Conservation (phyloP, 2,888 invertebrate genomes). For the Heteromurus nitidus region DNA sequence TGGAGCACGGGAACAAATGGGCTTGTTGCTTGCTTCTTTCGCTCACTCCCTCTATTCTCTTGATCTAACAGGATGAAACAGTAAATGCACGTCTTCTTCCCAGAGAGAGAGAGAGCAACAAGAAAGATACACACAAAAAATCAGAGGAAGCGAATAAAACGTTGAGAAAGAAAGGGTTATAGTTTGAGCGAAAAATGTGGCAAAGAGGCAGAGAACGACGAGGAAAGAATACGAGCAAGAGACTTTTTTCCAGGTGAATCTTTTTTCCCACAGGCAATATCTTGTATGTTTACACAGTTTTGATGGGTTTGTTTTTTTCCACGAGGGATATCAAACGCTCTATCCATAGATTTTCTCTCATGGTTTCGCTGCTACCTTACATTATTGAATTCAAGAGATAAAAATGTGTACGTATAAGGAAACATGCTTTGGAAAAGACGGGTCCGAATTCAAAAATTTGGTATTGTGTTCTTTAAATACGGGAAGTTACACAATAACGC, state of each 20-base stretch:
- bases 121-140: slow-evolving; percentile 38
- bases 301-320: slow-evolving; percentile 19
- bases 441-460: too few relatives aligned
- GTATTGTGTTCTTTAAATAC: too few relatives aligned
- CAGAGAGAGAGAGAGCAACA: slow-evolving; percentile 24
- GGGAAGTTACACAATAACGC: too few relatives aligned
- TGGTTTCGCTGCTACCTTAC: too few relatives aligned
- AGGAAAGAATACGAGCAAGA: background rate
- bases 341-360: too few relatives aligned
- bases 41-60: background rate
- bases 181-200: background rate
- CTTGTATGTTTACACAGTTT: slow-evolving; percentile 30
- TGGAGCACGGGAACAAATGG: background rate
- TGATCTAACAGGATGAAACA: background rate
- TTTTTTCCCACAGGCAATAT: slow-evolving; percentile 41
- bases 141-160: slow-evolving; percentile 28
- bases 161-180: slow-evolving; percentile 13
- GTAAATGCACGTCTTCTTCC: background rate
- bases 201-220: too few relatives aligned
- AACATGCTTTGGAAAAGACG: too few relatives aligned
- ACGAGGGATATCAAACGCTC: too few relatives aligned
- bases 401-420: too few relatives aligned
- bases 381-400: too few relatives aligned
- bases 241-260: slow-evolving; percentile 30
- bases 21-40: background rate